Evolutionary conservation across 1,140 invertebrate genomes (phyloP), one percentile per base, ranked within the genome.

Genomic region (Bicyclus anynana): DNA sequence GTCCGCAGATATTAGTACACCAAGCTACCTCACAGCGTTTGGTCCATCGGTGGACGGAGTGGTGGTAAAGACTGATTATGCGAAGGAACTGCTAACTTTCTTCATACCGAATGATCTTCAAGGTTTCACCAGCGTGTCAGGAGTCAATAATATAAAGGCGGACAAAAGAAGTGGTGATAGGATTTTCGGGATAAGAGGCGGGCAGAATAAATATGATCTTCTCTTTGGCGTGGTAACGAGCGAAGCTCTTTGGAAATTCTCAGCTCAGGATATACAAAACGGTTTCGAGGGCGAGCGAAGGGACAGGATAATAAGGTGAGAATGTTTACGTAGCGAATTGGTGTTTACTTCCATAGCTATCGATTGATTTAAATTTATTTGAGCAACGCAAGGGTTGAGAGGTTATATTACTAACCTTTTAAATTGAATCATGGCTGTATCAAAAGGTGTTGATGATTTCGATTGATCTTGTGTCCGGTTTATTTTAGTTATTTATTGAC

Each of bases 241-340:
- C 70, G 95, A 96, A 72, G 94, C 95, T 35, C 87, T 96, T 38
- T 95, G 94, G 93, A 92, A 92, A 77, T 96, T 95, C 72, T 94
- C 94, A 1, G 93, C 94, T 38, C 92, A 92, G 59, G 97, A 98
- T 75, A 93, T 98, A 52, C 92, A 94, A 72, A 92, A 92, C 65
- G 98, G 98, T 16, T 97, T 99, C 74, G 96, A 97, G 74, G 94
- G 95, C 38, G 94, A 96, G 55, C 90, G 96, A 56, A 92, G 97
- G 56, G 96, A 97, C 77, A 94, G 95, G 81, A 97, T 98, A 70
- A 93, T 99, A 65, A 92, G 89, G 89, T 89, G 67, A 70, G 71
- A 46, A 35, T 55, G 47, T 55, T 61, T 61, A 46, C 65, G 62
- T 35, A 59, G 63, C 35, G 48, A 72, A 75, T 74, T 69, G 62